phyloP scores from a whole-genome alignment of 2,113 vertebrate genomes.

The Pseudonaja textilis region DNA sequence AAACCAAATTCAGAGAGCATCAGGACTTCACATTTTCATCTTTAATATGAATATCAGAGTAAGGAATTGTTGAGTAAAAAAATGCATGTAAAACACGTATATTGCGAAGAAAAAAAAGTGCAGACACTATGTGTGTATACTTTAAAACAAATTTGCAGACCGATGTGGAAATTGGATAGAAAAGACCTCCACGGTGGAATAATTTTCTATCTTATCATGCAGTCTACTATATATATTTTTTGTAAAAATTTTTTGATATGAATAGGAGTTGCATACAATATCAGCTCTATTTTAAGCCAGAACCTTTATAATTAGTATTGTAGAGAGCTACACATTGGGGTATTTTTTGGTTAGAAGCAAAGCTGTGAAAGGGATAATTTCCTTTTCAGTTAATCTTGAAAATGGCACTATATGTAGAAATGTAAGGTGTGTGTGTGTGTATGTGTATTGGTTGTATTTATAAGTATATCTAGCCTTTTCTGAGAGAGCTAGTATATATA shows the following conservation, averaged over 20 bases:
- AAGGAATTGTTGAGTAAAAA: neutral
- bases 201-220: neutral
- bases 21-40: neutral
- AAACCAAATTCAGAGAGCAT: neutral
- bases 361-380: neutral
- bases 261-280: neutral
- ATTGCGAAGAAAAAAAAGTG: neutral
- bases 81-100: neutral
- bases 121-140: neutral
- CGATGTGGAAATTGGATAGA: neutral
- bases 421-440: too few relatives aligned
- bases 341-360: neutral
- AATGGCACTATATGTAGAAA: too few relatives aligned
- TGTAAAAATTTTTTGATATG: neutral
- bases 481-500: neutral
- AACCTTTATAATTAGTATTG: too few relatives aligned
- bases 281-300: neutral
- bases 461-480: neutral
- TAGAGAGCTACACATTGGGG: neutral
- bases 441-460: too few relatives aligned
- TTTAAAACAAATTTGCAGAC: neutral
- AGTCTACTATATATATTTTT: neutral
- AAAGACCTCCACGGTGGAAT: neutral
- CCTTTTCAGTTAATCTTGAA: neutral
- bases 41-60: neutral